phyloP scores from a whole-genome alignment of 1,140 invertebrate species.

The Penaeus chinensis region DNA sequence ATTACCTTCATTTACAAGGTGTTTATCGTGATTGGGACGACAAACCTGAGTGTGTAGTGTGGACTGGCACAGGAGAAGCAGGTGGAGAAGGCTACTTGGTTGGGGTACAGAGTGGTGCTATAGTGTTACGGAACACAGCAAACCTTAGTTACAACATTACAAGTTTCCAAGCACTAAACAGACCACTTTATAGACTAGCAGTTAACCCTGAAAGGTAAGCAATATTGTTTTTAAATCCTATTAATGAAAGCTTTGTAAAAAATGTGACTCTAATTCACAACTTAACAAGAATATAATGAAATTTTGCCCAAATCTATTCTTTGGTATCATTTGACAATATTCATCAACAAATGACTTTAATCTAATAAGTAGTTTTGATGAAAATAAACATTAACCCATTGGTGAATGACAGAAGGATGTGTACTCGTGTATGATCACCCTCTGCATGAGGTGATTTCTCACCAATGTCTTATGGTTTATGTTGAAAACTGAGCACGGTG shows the following conservation, averaged over 20 bases:
- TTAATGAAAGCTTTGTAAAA: neutral
- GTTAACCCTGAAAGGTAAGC: conserved; percentile 28
- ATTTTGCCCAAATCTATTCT: too few species aligned
- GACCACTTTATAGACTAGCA: conserved; percentile 38
- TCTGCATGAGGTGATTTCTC: too few species aligned
- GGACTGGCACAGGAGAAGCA: conserved; percentile 8
- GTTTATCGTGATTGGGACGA: conserved; percentile 46
- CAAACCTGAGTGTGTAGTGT: conserved; percentile 47
- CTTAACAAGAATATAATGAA: neutral
- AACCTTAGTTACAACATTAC: conserved; percentile 20
- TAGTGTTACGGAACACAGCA: conserved; percentile 29
- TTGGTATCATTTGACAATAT: too few species aligned
- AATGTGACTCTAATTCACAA: neutral
- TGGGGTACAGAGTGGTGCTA: conserved; percentile 30
- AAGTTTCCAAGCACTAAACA: conserved; percentile 18
- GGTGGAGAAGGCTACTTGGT: conserved; percentile 31
- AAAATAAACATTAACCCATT: too few species aligned
- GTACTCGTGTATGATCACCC: too few species aligned
- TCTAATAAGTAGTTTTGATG: too few species aligned
- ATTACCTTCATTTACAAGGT: conserved; percentile 19
- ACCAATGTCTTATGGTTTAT: too few species aligned
- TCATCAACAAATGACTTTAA: too few species aligned
- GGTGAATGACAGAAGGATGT: too few species aligned
- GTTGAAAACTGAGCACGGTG: too few species aligned
- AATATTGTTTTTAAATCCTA: neutral